phyloP scores from a whole-genome alignment of 2,888 invertebrate genomes.

The Melanostoma scalare region DNA sequence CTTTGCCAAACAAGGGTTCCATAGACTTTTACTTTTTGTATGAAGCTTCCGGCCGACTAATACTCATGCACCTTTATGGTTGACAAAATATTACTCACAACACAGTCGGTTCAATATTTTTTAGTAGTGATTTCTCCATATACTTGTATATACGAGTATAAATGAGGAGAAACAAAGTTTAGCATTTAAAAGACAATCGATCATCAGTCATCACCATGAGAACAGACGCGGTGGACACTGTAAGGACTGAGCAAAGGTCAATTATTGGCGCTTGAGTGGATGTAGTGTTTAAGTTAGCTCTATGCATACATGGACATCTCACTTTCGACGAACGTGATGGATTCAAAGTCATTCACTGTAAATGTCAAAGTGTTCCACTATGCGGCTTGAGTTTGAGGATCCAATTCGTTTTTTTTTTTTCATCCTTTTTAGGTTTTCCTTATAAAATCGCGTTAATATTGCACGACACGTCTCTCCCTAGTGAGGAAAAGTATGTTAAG shows the following conservation, averaged over 20 bases:
- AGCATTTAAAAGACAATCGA: slow-evolving; percentile 46
- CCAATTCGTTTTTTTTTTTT: not conserved
- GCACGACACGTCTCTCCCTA: not conserved
- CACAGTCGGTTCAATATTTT: not conserved
- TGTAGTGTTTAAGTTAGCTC: slow-evolving; percentile 30
- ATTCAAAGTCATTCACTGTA: slow-evolving; percentile 46
- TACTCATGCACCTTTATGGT: too few species aligned
- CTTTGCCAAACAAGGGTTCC: slow-evolving; percentile 46
- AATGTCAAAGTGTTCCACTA: slow-evolving; percentile 42
- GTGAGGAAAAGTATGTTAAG: slow-evolving; percentile 44
- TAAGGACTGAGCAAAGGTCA: slow-evolving; percentile 39
- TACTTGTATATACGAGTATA: not conserved
- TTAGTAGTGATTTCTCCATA: not conserved
- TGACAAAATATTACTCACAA: not conserved
- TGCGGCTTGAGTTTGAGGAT: not conserved
- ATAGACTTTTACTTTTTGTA: slow-evolving; percentile 15
- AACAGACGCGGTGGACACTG: slow-evolving; percentile 17
- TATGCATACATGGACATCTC: slow-evolving; percentile 30
- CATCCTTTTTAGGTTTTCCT: not conserved
- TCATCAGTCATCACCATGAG: slow-evolving; percentile 45
- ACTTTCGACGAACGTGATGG: slow-evolving; percentile 46
- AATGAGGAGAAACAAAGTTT: slow-evolving; percentile 22
- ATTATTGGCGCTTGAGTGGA: slow-evolving; percentile 33
- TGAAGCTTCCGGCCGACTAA: not conserved
- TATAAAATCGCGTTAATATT: slow-evolving; percentile 27